Conservation (phyloP, 2,797 vertebrate genomes). For the Gobio occitaniae region DNA sequence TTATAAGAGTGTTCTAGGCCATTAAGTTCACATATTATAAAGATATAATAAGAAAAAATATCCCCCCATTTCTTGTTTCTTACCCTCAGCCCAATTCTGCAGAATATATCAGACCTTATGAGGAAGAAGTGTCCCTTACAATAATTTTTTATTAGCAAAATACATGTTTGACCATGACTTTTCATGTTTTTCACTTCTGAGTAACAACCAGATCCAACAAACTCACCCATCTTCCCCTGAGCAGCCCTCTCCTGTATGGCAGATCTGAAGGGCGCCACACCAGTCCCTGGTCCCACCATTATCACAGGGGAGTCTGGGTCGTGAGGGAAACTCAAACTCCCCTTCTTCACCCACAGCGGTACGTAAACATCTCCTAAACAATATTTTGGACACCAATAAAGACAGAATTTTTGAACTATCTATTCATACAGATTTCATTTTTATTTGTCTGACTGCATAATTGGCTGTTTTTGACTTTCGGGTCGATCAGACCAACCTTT, state of each 20-base stretch:
- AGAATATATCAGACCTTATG: not conserved
- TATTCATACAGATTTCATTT: not conserved
- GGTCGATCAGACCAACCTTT: conserved; percentile 72
- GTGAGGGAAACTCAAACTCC: conserved; percentile 83
- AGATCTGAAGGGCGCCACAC: conserved; percentile 93
- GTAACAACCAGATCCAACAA: not conserved
- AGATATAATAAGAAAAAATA: not conserved
- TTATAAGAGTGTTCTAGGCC: not conserved
- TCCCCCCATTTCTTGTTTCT: not conserved
- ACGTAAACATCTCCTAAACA: conserved; percentile 78
- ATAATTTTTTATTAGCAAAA: not conserved
- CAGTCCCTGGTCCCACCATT: conserved; percentile 96
- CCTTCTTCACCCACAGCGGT: conserved; percentile 92
- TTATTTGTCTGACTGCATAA: not conserved
- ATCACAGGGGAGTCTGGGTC: conserved; percentile 78
- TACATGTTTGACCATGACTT: not conserved
- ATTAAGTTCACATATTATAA: not conserved
- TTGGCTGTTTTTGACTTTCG: not conserved
- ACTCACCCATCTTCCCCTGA: conserved; percentile 76
- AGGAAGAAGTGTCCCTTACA: not conserved
- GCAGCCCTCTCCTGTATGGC: conserved; percentile 86
- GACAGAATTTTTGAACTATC: not conserved
- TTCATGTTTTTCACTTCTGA: not conserved
- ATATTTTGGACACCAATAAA: not conserved
- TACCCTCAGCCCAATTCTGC: not conserved